phyloP scores from a whole-genome alignment of 2,888 invertebrate species.

The Pristionchus arcanus region DNA sequence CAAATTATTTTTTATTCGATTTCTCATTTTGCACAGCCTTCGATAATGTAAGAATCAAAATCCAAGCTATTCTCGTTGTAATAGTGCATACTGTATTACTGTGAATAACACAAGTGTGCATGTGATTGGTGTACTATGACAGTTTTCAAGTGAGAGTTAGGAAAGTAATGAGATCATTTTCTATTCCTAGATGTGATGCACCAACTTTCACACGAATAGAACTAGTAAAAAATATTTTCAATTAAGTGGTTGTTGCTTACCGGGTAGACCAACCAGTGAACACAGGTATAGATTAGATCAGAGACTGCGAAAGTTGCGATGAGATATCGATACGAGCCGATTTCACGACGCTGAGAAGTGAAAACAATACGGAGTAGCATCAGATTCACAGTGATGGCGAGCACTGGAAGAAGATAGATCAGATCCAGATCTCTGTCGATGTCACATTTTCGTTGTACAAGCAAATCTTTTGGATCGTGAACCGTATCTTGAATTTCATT shows the following conservation, averaged over 20 bases:
- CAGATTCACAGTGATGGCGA: not conserved
- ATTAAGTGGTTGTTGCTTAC: not conserved
- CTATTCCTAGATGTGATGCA: not conserved
- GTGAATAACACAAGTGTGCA: not conserved
- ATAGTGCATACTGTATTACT: not conserved
- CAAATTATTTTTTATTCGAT: not conserved
- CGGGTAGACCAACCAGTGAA: slow-evolving; percentile 34
- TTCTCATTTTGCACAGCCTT: too few relatives aligned
- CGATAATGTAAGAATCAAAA: too few relatives aligned
- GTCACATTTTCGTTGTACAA: too few relatives aligned
- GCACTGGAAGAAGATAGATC: not conserved
- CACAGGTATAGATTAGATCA: not conserved
- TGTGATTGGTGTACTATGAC: not conserved
- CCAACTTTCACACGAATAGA: not conserved
- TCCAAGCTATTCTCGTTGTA: not conserved
- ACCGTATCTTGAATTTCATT: too few relatives aligned
- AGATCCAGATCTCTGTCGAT: too few relatives aligned
- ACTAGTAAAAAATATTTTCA: not conserved
- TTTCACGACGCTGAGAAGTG: not conserved
- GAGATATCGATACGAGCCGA: slow-evolving; percentile 31
- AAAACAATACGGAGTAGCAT: slow-evolving; percentile 2
- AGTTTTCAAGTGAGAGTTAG: not conserved
- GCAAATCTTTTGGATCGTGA: too few relatives aligned
- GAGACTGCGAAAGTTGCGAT: slow-evolving; percentile 2
- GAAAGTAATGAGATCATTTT: not conserved